Conservation (phyloP, 2,113 vertebrate genomes). For the Dicentrarchus labrax region DNA sequence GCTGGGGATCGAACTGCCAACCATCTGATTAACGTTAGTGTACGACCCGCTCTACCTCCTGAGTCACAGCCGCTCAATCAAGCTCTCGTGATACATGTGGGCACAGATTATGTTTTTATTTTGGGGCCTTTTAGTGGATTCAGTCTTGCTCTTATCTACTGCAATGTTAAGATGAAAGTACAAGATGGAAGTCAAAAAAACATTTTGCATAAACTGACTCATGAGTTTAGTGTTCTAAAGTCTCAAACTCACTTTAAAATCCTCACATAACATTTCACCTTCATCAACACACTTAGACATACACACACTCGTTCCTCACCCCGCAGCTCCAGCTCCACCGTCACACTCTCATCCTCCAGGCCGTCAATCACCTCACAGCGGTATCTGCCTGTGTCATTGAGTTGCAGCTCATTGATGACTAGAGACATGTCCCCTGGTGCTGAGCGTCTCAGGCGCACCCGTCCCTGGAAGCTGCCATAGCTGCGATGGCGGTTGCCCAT, state of each 20-base stretch:
- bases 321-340: slow-evolving; percentile 90
- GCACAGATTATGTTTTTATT: neutral
- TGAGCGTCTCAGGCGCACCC: slow-evolving; percentile 80
- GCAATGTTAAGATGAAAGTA: no score
- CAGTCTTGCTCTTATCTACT: neutral
- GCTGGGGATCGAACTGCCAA: no score
- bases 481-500: slow-evolving; percentile 86
- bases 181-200: no score
- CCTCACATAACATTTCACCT: no score
- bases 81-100: neutral
- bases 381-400: slow-evolving; percentile 91
- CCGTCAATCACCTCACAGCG: slow-evolving; percentile 95
- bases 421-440: slow-evolving; percentile 84
- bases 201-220: no score
- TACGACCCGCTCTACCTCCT: no score
- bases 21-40: no score
- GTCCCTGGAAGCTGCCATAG: slow-evolving; percentile 90
- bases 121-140: neutral
- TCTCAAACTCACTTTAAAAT: no score
- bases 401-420: slow-evolving; percentile 85
- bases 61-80: neutral
- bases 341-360: slow-evolving; percentile 91
- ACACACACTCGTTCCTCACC: slow-evolving; percentile 79
- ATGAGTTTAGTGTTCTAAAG: no score
- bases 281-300: neutral